Evolutionary conservation across 2,888 invertebrate species (phyloP), one percentile per base, ranked within the genome.

Genomic region (Eupsilia transversa): DNA sequence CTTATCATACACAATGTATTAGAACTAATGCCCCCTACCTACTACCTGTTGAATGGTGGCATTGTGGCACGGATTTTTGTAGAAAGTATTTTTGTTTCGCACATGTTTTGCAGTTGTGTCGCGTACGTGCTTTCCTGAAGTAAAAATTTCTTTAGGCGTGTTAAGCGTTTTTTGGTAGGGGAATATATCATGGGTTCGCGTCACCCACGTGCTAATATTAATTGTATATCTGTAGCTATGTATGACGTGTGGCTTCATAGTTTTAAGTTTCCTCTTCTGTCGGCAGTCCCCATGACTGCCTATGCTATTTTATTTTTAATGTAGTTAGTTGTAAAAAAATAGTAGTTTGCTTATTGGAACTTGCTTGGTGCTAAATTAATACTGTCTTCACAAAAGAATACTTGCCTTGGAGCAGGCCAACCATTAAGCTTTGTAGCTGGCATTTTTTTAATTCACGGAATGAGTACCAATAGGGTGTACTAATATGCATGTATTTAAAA

Each of bases 1-100:
- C 89, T 92, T 92, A 92, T 93, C 92, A 86, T 82, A 83, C 80
- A 84, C 85, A 80, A 79, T 88, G 88, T 89, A 89, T 89, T 90
- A 91, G 89, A 86, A 80, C 82, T 87, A 87, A 87, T 86, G 82
- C 83, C 70, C 76, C 64, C 61, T 66, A 61, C 77, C 57, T 72
- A 84, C 84, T 82, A 82, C 80, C 77, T 84, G 81, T 79, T 85
- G 74, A 80, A 82, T 74, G 60, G 30, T 66, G 63, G 61, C 59
- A 69, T 81, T 79, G 76, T 66, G 33, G 30, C 54, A 66, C 27
- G 41, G 35, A 63, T 65, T 59, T 74, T 79, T 27, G 7, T 46
- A 1, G 17, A 49, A n/a, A 33, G 14, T 17, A 72, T 52, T 56
- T 66, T 80, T 27, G 5, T 46, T 68, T 79, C 9, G 67, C 67